Conservation (phyloP, 1,140 invertebrate species). For the Venturia canescens region DNA sequence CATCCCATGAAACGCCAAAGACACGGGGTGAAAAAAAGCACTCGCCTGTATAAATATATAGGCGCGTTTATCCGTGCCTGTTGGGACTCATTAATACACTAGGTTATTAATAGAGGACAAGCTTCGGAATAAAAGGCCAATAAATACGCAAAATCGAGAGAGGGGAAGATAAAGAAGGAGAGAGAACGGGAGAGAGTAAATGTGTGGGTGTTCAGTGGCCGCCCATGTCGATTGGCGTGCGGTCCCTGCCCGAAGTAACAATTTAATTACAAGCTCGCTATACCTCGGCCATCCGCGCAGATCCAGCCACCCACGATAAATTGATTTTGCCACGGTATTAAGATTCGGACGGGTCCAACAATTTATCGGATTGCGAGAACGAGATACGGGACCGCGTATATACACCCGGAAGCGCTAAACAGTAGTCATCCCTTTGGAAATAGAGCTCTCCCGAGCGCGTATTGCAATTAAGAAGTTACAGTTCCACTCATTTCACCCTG, state of each 20-base stretch:
- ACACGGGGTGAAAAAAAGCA: constrained; percentile 3
- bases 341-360: constrained; percentile 65
- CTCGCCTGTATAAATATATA: not conserved
- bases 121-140: constrained; percentile 60
- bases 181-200: constrained; percentile 41
- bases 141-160: constrained; percentile 57
- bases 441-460: constrained; percentile 64
- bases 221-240: constrained; percentile 76
- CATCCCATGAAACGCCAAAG: constrained; percentile 40
- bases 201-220: constrained; percentile 75
- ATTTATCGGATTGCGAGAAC: constrained; percentile 67
- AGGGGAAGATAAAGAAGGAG: constrained; percentile 47
- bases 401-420: constrained; percentile 70
- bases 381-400: constrained; percentile 17
- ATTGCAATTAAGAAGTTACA: constrained; percentile 74
- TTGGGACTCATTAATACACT: constrained; percentile 63
- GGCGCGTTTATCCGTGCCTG: not conserved
- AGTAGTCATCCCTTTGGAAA: constrained; percentile 70
- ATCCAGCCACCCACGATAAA: constrained; percentile 77
- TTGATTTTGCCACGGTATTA: constrained; percentile 77
- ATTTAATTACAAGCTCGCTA: constrained; percentile 74
- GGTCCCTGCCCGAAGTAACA: constrained; percentile 74
- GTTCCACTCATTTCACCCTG: constrained; percentile 46
- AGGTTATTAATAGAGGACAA: constrained; percentile 69
- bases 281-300: constrained; percentile 71